Base-by-base conservation (phyloP, 2,797 vertebrate genomes). In the Uromys caudimaculatus region DNA sequence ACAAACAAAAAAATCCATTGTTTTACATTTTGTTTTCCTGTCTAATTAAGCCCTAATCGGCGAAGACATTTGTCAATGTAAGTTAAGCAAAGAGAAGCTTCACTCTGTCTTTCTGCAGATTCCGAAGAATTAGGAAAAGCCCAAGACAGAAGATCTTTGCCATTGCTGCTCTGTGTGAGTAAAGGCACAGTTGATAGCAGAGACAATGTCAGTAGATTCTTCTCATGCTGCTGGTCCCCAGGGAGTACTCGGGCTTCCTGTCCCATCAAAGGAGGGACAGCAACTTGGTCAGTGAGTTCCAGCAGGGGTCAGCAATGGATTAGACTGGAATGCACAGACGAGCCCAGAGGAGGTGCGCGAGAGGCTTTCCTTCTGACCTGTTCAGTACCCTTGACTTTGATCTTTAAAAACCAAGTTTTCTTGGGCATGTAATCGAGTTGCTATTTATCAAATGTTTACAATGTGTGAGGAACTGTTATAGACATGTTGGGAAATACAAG, bases 271-370 rank as follows among this genome's bases (percentile, higher is more conserved):
- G 75, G 84, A 94, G 29, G 91, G 91, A 93, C 35, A 29, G 38
- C 44, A 90, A 38, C 41, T 23, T 73, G 52, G 91, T 94, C 91
- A 81, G 71, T 89, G 93, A 91, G 96, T 95, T 97, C 97, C 97
- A 97, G 89, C 93, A 97, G 94, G 95, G 93, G 96, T 98, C 97
- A 98, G 97, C 91, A 94, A 97, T 96, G 81, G 93, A 96, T 90
- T 96, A 90, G 52, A 83, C 83, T 95, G 94, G 73, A 90, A 73
- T 32, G n/a, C 41, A 41, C 16, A 47, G 44, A 91, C 54, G 73
- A 93, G 52, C 71, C 47, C 60, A 64, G 77, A 85, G 77, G 56
- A 23, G 1, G 32, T 64, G 77, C 58, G 77, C 7, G 44, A 50
- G 56, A 94, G 67, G 29, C 78, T 95, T 92, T 90, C 62, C 79